Evolutionary conservation across 2,113 vertebrate species (phyloP), one percentile per base, ranked within the genome.

Genomic region (Lampris megalopsis): DNA sequence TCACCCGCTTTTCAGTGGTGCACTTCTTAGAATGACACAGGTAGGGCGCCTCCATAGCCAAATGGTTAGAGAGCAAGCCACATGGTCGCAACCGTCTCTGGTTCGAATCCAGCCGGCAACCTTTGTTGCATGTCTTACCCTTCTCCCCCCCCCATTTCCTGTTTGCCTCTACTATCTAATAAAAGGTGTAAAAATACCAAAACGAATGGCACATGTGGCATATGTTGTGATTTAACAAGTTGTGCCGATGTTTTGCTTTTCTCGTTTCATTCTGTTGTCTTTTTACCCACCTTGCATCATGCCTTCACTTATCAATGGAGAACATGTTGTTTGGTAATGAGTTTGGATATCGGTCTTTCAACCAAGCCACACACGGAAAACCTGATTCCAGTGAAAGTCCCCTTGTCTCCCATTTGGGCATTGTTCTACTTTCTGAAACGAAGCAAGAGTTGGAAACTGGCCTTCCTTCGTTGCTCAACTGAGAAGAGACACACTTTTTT

Each of bases 21-120:
- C 84, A 61, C 88, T 83, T 75, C 81, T 63, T 69, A 41, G 71
- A 84, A 54, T 79, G 83, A 86, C 88, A 89, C 76, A 78, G 80
- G 24, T 24, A 0, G 24, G 24, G 24, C 24, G 24, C 24, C 24
- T 24, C 24, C 24, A 24, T 24, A 24, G 24, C 24, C 24, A 24
- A 24, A 24, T 24, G 24, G 24, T 24, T 24, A 24, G 24, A 24
- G 24, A 24, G 24, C 24, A 24, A 24, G 24, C 24, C 24, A 24
- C 24, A 24, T 24, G 24, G 24, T 24, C 24, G 24, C 24, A 24
- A 24, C 24, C 24, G 24, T 24, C 24, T 24, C 24, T 24, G 24
- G 24, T 24, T 24, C 24, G 24, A 24, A 24, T 24, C 24, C 24
- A 24, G 24, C 24, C 24, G 24, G 24, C 24, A 24, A 24, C 24